Base-by-base conservation (phyloP, 2,888 invertebrate species). In the Acholoe squamosa region DNA sequence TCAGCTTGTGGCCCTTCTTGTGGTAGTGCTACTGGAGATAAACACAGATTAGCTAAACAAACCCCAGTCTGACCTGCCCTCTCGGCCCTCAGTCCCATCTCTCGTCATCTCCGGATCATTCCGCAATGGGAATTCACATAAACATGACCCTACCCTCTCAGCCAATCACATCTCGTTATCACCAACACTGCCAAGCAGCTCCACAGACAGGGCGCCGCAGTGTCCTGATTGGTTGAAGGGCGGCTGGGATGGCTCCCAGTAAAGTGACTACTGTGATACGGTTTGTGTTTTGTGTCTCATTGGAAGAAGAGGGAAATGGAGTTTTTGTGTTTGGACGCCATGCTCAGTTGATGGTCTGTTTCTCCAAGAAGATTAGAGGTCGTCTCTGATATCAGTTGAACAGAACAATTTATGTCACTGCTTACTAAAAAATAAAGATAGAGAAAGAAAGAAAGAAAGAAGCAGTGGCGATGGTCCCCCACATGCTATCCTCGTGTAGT, bases 11-110 rank as follows among this genome's bases (percentile, higher is more conserved):
- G 19, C n/a, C 61, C 61, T n/a, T 19, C 19, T 61, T 61, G 12
- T n/a, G n/a, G n/a, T n/a, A n/a, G 54, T 67, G 19, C 67, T 31
- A 28, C 3, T n/a, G 25, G 31, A 28, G n/a, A 71, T 71, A 71
- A 71, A 71, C 14, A 71, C 14, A 71, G 71, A 71, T 71, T 71
- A 71, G 71, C 71, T 71, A 28, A 28, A 71, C 71, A 71, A 71
- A 71, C 71, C 14, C 14, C 25, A 16, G 14, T 28, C 71, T 31
- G 28, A 28, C 71, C 71, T 61, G 61, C 31, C 71, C 25, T 28
- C 28, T 28, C 25, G 43, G 31, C 25, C 71, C 71, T 28, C 71
- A 71, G 28, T n/a, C 28, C 1, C 71, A 14, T 71, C 71, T 71
- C 71, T 71, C 71, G 71, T 71, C 71, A 71, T 71, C 14, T 14